Evolutionary conservation across 1,140 invertebrate genomes (phyloP), one percentile per base, ranked within the genome.

Genomic region (Coelopa frigida): DNA sequence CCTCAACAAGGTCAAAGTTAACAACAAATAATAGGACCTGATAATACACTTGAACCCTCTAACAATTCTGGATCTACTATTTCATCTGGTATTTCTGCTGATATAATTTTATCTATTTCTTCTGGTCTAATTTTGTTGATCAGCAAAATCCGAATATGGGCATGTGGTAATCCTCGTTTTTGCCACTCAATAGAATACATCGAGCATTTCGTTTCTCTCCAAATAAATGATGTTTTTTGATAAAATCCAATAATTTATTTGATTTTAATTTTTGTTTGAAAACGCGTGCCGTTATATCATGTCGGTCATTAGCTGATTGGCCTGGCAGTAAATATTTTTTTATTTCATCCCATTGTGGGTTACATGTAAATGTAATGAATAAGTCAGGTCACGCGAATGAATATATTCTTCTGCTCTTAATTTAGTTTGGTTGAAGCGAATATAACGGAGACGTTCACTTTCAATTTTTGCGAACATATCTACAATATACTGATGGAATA

Each of bases 111-210:
- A 59, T 77, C 71, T 42, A 75, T 63, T 33, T 64, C 42, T 55
- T 63, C 50, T 36, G 66, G 56, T 10, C 23, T 45, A 43, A 72
- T 63, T 50, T 60, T 68, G 2, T 68, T 46, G 10, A 56, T 44
- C 45, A 72, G 55, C 66, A 62, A 75, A 32, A 63, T 29, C 22
- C 61, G 46, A 14, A 67, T 61, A 50, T 66, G 61, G 46, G 51
- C 58, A 59, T 75, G 75, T 1, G 74, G 72, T 21, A 76, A 52
- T 7, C 74, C 74, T 49, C 71, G 55, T 52, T 76, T 76, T 55
- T 78, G 71, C 63, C 70, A 78, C 58, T 78, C 72, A 33, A 78
- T 54, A 12, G 62, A 54, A 46, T 75, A 74, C 64, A 75, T 68
- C 35, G 52, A 66, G 46, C 63, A 70, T 21, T 55, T 53, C 15